Conservation (phyloP, 1,140 invertebrate genomes). For the Frieseomelitta varia region DNA sequence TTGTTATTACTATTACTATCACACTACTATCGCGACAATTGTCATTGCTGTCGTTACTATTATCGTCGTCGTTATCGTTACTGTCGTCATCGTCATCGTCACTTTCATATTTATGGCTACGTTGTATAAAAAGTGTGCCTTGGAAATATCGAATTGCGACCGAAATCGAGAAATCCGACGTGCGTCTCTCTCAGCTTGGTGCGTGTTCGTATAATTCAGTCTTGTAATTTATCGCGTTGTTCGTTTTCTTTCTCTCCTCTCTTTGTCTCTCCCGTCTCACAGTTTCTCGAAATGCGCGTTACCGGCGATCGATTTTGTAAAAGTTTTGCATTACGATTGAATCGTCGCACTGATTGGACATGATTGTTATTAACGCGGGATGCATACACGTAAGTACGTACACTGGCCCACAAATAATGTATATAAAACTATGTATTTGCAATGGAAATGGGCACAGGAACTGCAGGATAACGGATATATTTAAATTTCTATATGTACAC, state of each 20-base stretch:
- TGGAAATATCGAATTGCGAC: background rate
- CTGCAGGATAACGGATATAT: too few species aligned
- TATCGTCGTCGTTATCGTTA: background rate
- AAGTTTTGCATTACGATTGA: too few species aligned
- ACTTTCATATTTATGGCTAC: background rate
- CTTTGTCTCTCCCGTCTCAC: background rate
- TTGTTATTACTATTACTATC: background rate
- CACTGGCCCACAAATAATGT: too few species aligned
- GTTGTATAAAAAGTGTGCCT: slow-evolving; percentile 27
- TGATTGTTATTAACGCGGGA: too few species aligned
- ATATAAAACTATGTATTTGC: too few species aligned
- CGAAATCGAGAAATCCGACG: background rate
- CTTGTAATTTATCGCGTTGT: background rate
- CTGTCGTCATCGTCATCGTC: background rate
- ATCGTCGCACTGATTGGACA: too few species aligned
- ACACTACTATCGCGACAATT: too few species aligned
- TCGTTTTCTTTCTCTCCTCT: background rate
- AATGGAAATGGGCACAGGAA: too few species aligned
- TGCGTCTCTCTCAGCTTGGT: background rate
- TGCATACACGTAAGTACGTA: too few species aligned
- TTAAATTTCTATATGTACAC: too few species aligned
- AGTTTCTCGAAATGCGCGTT: background rate
- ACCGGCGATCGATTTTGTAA: background rate
- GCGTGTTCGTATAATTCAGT: background rate
- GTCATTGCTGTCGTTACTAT: background rate